Base-by-base conservation (phyloP, 2,888 invertebrate species). In the Blastobasis adustella region DNA sequence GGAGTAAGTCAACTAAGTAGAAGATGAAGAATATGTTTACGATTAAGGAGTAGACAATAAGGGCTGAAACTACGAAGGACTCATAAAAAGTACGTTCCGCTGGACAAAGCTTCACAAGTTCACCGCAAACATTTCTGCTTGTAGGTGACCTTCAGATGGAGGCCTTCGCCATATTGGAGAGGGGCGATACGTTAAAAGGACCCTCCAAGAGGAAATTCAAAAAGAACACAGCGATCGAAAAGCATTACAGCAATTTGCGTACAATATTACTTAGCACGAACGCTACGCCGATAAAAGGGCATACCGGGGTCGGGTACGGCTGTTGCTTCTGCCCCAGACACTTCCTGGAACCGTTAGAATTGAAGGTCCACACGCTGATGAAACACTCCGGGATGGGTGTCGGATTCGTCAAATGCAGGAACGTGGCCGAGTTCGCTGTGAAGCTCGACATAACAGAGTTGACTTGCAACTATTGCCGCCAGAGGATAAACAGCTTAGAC, bases 371-470 rank as follows among this genome's bases (percentile, higher is more conserved):
- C 57, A 66, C 58, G 40, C 51, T 68, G 4, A 57, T 63, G 43
- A 57, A 61, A 41, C 73, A 73, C 52, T 53, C 55, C 1, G 10
- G 36, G 2, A 23, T 23, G 23, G 40, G 39, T 40, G 36, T 9
- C 6, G 40, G 50, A 5, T 61, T 37, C 60, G 69, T 72, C 62
- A 63, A 61, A 61, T 9, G 59, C 54, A 53, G 56, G 54, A 10
- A 57, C 50, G 44, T 61, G 8, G 10, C 9, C 1, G 37, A 39
- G 5, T 72, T 72, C 54, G 59, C 71, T 6, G 65, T 77, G 0
- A 76, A 77, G 57, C 52, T 84, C 0, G 84, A 84, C 38, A 67
- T 83, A 5, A 82, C 84, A 0, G 58, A 54, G 5, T 54, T 83
- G 0, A 57, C 62, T 48, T 85, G 84, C 55, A 7, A 53, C 77